Evolutionary conservation across 2,113 vertebrate species (phyloP), one percentile per base, ranked within the genome.

Genomic region (Camelus bactrianus): DNA sequence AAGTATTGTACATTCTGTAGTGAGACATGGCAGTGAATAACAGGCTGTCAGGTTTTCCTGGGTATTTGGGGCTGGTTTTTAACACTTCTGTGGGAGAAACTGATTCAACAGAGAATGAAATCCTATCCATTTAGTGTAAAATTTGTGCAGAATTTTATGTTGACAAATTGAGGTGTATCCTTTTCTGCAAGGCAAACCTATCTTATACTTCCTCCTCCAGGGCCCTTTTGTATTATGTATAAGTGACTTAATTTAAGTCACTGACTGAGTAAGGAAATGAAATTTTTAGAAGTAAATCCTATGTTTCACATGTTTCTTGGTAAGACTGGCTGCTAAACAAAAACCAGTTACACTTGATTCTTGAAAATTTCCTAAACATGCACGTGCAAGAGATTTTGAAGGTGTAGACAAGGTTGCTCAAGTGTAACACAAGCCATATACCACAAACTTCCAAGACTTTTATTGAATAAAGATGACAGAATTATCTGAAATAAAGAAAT

Each of bases 251-350:
- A 93, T 65, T 38, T 38, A 89, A 79, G 13, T 32, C 50, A 28
- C 8, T 30, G 60, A 52, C 17, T 65, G 26, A 75, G 48, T 10
- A 35, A 22, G 3, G 11, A 32, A 72, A 20, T 91, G 32, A 94
- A 88, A 10, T 65, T 58, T 73, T 52, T 72, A 12, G 30, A 97
- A 95, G 24, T 86, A 81, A 79, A 89, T 30, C 54, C 56, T 22
- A 52, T 62, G 14, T 69, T 93, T 85, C 42, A 50, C 75, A 56
- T 19, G 30, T 54, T 92, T 84, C 75, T 81, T 30, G n/a, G 4
- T 70, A 91, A 92, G 9, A 79, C 22, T 77, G 16, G 5, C 9
- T 58, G 9, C 38, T 80, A 48, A 85, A 83, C n/a, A 79, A 87
- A 76, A 80, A 30, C 72, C 10, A 26, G 4, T 62, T 84, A 58